phyloP scores from a whole-genome alignment of 2,888 invertebrate species.

The Plagiodera versicolora region DNA sequence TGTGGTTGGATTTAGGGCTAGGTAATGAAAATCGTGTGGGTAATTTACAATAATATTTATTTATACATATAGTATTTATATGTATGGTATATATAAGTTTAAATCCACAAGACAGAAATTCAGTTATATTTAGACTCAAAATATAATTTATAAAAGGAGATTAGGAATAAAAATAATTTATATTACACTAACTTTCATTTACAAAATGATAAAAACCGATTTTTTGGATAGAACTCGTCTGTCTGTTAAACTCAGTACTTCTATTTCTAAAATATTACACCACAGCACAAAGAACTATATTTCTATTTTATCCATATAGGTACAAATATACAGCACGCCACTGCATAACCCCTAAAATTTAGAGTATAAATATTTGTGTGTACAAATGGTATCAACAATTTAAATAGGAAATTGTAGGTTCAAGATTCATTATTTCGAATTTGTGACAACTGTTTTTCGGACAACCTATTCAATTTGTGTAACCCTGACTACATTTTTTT shows the following conservation, averaged over 20 bases:
- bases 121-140: slow-evolving; percentile 49
- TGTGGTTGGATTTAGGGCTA: background rate
- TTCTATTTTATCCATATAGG: slow-evolving; percentile 56
- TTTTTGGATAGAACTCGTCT: slow-evolving; percentile 38
- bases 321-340: slow-evolving; percentile 57
- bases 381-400: slow-evolving; percentile 45
- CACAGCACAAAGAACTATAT: slow-evolving; percentile 58
- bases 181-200: slow-evolving; percentile 47
- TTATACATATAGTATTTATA: slow-evolving; percentile 57
- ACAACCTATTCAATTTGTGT: slow-evolving; percentile 44
- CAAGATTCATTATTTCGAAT: slow-evolving; percentile 13
- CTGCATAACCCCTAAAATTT: slow-evolving; percentile 50
- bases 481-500: slow-evolving; percentile 43
- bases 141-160: slow-evolving; percentile 46
- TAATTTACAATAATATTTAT: slow-evolving; percentile 57
- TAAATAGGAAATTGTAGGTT: slow-evolving; percentile 38
- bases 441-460: slow-evolving; percentile 17
- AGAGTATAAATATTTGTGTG: slow-evolving; percentile 45
- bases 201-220: slow-evolving; percentile 44
- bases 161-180: slow-evolving; percentile 49
- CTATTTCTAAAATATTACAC: slow-evolving; percentile 56
- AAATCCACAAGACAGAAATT: slow-evolving; percentile 57
- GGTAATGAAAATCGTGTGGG: slow-evolving; percentile 25
- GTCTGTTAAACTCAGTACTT: slow-evolving; percentile 50
- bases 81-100: slow-evolving; percentile 55